phyloP scores from a whole-genome alignment of 2,888 invertebrate genomes.

The Mythimna ferrago region DNA sequence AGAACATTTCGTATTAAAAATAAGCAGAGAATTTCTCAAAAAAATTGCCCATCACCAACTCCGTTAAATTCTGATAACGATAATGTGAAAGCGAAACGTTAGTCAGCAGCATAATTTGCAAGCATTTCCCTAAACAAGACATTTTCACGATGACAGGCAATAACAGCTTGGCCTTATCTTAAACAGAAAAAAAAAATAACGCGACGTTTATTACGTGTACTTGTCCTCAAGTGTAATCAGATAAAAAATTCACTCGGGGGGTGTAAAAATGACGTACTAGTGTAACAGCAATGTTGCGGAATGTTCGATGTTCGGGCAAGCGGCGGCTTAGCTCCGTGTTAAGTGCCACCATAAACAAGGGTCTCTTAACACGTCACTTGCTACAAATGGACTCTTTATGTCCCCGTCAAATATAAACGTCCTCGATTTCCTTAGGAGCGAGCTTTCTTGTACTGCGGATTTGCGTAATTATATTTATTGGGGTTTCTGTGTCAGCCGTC shows the following conservation, averaged over 20 bases:
- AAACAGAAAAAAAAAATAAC: constrained; percentile 57
- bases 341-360: constrained; percentile 84
- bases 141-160: constrained; percentile 20
- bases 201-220: constrained; percentile 73
- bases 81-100: constrained; percentile 13
- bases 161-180: constrained; percentile 29
- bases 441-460: constrained; percentile 42
- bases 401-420: constrained; percentile 77
- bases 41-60: background rate
- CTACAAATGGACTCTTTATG: constrained; percentile 83
- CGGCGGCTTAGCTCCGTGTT: constrained; percentile 77
- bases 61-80: constrained; percentile 22
- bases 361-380: constrained; percentile 79
- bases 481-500: constrained; percentile 5
- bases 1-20: background rate
- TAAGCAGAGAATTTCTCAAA: background rate
- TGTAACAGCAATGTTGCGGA: constrained; percentile 58
- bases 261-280: constrained; percentile 75
- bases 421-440: constrained; percentile 64
- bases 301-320: constrained; percentile 59
- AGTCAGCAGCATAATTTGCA: constrained; percentile 8
- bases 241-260: constrained; percentile 79
- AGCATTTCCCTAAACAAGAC: background rate
- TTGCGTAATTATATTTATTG: constrained; percentile 51
- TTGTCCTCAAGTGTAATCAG: constrained; percentile 74